Percentiles rank a stretch among this genome's conserved stretches.
Conservation (phyloP, 2,797 vertebrate species). For the Tapirus indicus region DNA sequence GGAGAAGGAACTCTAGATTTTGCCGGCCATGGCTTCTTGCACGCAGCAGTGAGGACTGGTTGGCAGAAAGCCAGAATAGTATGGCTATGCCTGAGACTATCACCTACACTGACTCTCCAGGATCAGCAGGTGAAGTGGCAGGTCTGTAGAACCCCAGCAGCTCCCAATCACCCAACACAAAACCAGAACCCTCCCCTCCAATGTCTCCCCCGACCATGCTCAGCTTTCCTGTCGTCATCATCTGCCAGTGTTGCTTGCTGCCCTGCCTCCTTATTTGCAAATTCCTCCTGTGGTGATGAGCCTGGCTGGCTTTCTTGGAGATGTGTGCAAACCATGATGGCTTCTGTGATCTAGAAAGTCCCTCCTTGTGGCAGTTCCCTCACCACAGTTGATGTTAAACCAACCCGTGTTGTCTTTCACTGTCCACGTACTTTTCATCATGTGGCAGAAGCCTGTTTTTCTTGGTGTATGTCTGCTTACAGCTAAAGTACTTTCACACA, state of each 20-base stretch:
- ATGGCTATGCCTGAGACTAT: not conserved
- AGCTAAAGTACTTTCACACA: not conserved
- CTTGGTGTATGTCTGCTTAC: not conserved
- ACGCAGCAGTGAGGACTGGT: not conserved
- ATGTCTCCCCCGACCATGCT: not conserved
- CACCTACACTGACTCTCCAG: not conserved
- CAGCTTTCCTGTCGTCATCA: not conserved
- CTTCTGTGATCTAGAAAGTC: not conserved
- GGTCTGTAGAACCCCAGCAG: not conserved
- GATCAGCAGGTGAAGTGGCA: not conserved
- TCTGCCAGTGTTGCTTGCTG: not conserved
- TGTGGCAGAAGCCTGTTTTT: not conserved
- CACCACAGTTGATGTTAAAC: not conserved
- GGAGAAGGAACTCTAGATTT: not conserved
- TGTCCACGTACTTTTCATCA: not conserved
- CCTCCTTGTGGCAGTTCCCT: not conserved
- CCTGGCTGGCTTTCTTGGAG: not conserved
- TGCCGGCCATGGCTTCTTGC: not conserved
- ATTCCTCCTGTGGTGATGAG: not conserved
- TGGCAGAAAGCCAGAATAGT: not conserved
- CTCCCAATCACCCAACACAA: not conserved
- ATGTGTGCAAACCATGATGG: not conserved
- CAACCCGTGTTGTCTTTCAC: not conserved
- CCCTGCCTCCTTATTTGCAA: not conserved
- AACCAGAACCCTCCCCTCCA: not conserved